Evolutionary conservation across 1,140 invertebrate species (phyloP).

Genomic region (Holcopasites calliopsidis): DNA sequence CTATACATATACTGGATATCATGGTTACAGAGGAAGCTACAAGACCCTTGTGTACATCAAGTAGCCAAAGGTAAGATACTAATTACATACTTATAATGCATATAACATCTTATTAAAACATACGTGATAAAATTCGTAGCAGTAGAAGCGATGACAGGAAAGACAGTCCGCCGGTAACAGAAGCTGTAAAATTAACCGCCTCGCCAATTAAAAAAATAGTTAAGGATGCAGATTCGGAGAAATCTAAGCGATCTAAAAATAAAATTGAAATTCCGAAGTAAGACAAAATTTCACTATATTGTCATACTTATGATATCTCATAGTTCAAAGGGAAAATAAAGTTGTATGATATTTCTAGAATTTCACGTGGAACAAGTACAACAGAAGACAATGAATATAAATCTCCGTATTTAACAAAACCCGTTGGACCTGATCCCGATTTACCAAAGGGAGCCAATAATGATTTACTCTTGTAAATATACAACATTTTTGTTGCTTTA

Average conservation of each 20-base stretch:
- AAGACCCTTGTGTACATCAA: conserved; percentile 72
- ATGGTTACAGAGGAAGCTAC: conserved; percentile 82
- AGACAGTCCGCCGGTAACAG: conserved; percentile 74
- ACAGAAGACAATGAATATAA: conserved; percentile 78
- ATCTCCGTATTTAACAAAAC: conserved; percentile 80
- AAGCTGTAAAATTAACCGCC: conserved; percentile 73
- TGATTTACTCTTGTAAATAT: conserved; percentile 84
- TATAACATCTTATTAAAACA: background rate
- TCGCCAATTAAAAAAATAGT: conserved; percentile 77
- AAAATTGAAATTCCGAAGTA: conserved; percentile 81
- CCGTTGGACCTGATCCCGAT: conserved; percentile 82
- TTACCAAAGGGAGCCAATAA: conserved; percentile 85
- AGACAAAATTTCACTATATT: conserved; percentile 52
- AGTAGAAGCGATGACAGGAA: conserved; percentile 75
- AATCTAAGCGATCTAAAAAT: conserved; percentile 77
- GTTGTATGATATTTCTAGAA: conserved; percentile 60
- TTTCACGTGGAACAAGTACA: conserved; percentile 78
- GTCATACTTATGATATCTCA: background rate
- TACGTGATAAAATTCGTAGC: conserved; percentile 50
- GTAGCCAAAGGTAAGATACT: conserved; percentile 73
- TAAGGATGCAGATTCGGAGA: conserved; percentile 74
- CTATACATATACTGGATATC: conserved; percentile 87
- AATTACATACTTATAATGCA: background rate
- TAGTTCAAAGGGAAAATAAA: background rate
- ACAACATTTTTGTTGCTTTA: background rate